Conservation (phyloP, 2,888 invertebrate species). For the Thymelicus acteon region DNA sequence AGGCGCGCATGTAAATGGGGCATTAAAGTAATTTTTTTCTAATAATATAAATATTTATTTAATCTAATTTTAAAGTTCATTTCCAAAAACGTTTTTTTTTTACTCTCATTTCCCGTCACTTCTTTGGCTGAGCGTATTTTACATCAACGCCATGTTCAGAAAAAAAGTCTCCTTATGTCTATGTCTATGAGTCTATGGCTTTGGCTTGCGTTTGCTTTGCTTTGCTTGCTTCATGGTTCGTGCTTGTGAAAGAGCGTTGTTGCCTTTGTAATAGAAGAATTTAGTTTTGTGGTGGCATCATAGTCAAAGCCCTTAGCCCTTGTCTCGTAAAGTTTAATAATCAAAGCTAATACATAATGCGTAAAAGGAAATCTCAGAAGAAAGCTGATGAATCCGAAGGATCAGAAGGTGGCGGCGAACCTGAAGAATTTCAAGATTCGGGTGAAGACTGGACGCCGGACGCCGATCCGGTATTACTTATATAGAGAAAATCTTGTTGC, state of each 20-base stretch:
- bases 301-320: background rate
- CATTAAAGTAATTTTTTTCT: too few species aligned
- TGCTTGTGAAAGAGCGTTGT: constrained; percentile 13
- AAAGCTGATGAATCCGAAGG: constrained; percentile 78
- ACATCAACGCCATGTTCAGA: too few species aligned
- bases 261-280: background rate
- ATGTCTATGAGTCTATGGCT: background rate
- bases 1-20: too few species aligned
- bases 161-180: too few species aligned
- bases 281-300: constrained; percentile 8
- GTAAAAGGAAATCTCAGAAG: constrained; percentile 79
- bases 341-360: constrained; percentile 58
- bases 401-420: constrained; percentile 75
- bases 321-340: background rate
- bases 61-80: too few species aligned
- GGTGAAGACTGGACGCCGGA: constrained; percentile 85
- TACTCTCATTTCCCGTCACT: too few species aligned
- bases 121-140: too few species aligned
- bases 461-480: constrained; percentile 71
- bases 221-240: constrained; percentile 10
- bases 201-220: constrained; percentile 36
- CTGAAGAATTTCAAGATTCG: constrained; percentile 83
- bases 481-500: background rate
- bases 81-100: too few species aligned
- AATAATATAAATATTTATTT: too few species aligned